A percentile compares a stretch with the other conserved stretches of the same genome.
phyloP scores from a whole-genome alignment of 2,113 vertebrate genomes.

The Elaphurus davidianus region DNA sequence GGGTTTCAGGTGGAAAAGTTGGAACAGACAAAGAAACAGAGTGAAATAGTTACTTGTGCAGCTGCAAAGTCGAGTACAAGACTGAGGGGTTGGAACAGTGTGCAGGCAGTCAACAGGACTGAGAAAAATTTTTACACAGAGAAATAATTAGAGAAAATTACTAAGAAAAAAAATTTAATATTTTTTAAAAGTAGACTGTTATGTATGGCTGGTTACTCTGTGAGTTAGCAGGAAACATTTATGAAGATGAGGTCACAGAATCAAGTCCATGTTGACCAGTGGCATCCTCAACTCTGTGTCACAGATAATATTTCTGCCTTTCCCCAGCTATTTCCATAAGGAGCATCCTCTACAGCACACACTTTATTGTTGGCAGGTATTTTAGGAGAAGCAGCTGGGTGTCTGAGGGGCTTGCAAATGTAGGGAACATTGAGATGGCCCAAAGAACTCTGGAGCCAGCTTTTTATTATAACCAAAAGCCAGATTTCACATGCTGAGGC shows the following conservation, averaged over 20 bases:
- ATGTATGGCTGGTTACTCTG: not conserved
- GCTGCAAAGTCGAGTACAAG: not conserved
- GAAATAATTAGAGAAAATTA: not conserved
- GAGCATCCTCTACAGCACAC: not conserved
- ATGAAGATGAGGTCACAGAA: not conserved
- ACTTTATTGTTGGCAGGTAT: not conserved
- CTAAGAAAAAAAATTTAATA: not conserved
- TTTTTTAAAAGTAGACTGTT: not conserved
- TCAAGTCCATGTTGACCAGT: not conserved
- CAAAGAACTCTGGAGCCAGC: not conserved
- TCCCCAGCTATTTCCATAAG: not conserved
- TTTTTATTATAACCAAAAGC: not conserved
- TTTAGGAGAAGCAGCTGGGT: not conserved
- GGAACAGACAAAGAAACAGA: not conserved
- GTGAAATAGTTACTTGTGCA: not conserved
- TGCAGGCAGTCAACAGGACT: not conserved
- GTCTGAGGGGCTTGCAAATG: not conserved
- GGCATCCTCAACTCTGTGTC: not conserved
- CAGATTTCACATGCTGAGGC: not conserved
- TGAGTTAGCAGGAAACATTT: not conserved
- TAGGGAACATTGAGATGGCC: not conserved
- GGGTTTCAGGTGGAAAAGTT: not conserved
- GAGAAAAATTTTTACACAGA: not conserved
- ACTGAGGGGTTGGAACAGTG: not conserved
- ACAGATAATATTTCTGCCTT: not conserved